Evolutionary conservation across 2,113 vertebrate genomes (phyloP), one percentile per base, ranked within the genome.

Genomic region (Sterrhoptilus dennistouni): DNA sequence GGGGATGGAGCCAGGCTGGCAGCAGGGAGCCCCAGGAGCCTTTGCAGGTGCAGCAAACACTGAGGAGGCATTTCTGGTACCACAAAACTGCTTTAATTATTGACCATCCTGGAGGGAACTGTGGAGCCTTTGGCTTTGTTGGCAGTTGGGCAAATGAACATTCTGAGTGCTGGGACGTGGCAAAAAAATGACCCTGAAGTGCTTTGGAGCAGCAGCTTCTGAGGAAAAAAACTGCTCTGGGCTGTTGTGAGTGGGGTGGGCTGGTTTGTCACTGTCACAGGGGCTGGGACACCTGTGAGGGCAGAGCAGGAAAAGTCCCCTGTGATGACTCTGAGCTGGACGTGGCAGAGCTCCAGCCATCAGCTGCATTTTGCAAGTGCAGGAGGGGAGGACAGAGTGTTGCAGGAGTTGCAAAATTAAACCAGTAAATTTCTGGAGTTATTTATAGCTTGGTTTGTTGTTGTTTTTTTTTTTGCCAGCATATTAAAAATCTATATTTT

Each of bases 141-240:
- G n/a, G 5, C 40, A 27, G 0, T 3, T 6, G 76, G 85, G 38
- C 63, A 72, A 64, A 89, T 75, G 68, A 49, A 27, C 5, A 0
- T 35, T 17, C 5, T 1, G 3, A 4, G 56, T 4, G 2, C 52
- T 28, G 50, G 80, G 8, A 6, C 1, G 0, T 21, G 52, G 61
- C 56, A n/a, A 40, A 4, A 27, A 8, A 0, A 0, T 4, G 35
- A 2, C 42, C 72, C 35, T 1, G 6, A n/a, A 18, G 56, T 13
- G 69, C 89, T 83, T 20, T 29, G 70, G 60, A 1, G 9, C 14
- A 57, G 36, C 75, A 44, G 4, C 49, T 63, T 10, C 1, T 5
- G 74, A 60, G 75, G 57, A n/a, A n/a, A n/a, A 69, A 11, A 79
- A 16, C 10, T 5, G 17, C 10, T 68, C 5, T 1, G 5, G 75